Percentiles rank a stretch among this genome's conserved stretches.
phyloP scores from a whole-genome alignment of 2,113 vertebrate species.

The Channa maculata region DNA sequence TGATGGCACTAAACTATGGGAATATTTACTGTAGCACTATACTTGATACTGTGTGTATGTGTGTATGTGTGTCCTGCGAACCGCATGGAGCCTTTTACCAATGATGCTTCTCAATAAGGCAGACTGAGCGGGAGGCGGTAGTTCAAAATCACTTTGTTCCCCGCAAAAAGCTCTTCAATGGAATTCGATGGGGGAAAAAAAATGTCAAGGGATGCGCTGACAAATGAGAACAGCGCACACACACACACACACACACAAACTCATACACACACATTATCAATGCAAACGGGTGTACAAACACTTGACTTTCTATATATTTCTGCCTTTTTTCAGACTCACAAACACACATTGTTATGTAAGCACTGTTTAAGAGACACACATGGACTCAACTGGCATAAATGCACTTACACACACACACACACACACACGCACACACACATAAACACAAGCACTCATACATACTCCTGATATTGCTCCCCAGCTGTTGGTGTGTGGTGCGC shows the following conservation, averaged over 20 bases:
- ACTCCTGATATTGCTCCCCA: conserved; percentile 55
- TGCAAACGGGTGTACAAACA: background rate
- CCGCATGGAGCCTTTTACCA: conserved; percentile 63
- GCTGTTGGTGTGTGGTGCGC: conserved; percentile 66
- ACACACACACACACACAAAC: conserved; percentile 13
- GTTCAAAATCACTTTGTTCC: conserved; percentile 65
- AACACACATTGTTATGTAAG: conserved; percentile 41
- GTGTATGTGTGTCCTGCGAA: conserved; percentile 31
- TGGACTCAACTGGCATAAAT: background rate
- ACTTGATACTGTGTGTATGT: conserved; percentile 13
- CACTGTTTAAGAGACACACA: conserved; percentile 17
- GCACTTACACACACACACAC: background rate
- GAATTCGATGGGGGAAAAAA: conserved; percentile 54
- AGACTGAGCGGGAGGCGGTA: conserved; percentile 31
- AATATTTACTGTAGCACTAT: conserved; percentile 19
- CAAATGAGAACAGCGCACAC: conserved; percentile 2
- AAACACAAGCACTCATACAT: conserved; percentile 1
- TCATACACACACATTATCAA: background rate
- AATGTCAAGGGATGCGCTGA: conserved; percentile 22
- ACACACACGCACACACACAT: background rate
- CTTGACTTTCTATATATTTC: conserved; percentile 8
- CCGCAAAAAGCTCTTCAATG: conserved; percentile 62
- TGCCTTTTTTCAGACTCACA: background rate
- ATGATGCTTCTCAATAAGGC: conserved; percentile 51
- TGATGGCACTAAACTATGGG: conserved; percentile 15